Conservation (phyloP, 2,888 invertebrate genomes). For the Bursaphelenchus okinawaensis region DNA sequence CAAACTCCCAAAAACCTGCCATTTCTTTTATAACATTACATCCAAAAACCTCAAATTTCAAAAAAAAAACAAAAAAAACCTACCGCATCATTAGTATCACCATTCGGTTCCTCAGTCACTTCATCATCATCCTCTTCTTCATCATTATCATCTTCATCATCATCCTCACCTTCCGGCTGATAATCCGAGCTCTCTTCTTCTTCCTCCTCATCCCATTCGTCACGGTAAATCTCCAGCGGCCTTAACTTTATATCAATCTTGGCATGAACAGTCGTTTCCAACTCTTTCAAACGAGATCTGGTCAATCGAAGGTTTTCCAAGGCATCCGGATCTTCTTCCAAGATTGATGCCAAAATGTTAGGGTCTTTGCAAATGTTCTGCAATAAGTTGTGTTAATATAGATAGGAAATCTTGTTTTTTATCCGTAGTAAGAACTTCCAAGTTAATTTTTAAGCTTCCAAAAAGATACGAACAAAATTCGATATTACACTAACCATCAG, state of each 20-base stretch:
- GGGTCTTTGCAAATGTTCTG: constrained; percentile 27
- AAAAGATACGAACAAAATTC: too few species aligned
- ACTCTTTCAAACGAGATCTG: constrained; percentile 13
- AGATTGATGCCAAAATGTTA: constrained; percentile 18
- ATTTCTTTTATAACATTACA: too few species aligned
- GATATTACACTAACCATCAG: too few species aligned
- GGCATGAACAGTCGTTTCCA: constrained; percentile 12
- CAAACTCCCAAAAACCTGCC: too few species aligned
- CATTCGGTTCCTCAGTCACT: neutral
- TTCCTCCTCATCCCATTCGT: neutral
- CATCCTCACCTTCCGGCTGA: constrained; percentile 2
- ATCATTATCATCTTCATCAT: constrained; percentile 9
- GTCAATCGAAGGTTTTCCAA: constrained; percentile 21
- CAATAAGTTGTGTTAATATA: neutral
- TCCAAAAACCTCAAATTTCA: too few species aligned
- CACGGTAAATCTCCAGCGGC: neutral
- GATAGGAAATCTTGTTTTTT: neutral
- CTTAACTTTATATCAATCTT: constrained; percentile 10
- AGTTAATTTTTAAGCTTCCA: too few species aligned
- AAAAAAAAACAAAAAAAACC: too few species aligned
- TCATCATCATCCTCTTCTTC: neutral
- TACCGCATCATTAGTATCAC: neutral
- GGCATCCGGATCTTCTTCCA: constrained; percentile 21
- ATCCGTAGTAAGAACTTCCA: too few species aligned
- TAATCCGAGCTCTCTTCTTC: neutral